phyloP scores from a whole-genome alignment of 1,140 invertebrate genomes.

The Calosoma granatense region DNA sequence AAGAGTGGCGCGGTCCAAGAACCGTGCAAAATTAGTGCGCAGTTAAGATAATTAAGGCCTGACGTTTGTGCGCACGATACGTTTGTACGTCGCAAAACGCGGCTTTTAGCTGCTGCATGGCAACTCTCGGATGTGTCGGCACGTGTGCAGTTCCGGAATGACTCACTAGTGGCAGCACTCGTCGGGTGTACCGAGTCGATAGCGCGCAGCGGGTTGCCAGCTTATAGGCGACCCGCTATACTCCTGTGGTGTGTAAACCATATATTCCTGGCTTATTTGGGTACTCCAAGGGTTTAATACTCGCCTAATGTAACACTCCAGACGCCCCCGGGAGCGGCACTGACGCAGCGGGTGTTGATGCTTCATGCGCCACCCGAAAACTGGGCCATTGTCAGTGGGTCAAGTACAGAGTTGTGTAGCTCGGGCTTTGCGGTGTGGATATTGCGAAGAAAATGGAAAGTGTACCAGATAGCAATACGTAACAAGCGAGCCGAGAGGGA shows the following conservation, averaged over 20 bases:
- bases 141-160: not conserved
- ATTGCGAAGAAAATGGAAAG: constrained; percentile 28
- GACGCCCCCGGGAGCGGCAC: too few species aligned
- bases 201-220: not conserved
- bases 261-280: constrained; percentile 10
- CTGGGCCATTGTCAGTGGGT: constrained; percentile 28
- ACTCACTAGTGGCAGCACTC: not conserved
- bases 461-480: constrained; percentile 23
- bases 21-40: too few species aligned
- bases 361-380: not conserved
- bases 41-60: too few species aligned
- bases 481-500: constrained; percentile 14
- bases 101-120: too few species aligned
- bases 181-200: not conserved
- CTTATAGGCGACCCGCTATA: not conserved
- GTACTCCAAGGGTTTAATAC: too few species aligned
- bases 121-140: too few species aligned
- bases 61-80: too few species aligned
- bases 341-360: too few species aligned
- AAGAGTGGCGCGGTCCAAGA: too few species aligned
- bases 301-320: too few species aligned
- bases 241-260: not conserved
- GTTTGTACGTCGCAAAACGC: too few species aligned
- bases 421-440: constrained; percentile 18
- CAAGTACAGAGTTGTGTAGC: too few species aligned